phyloP scores from a whole-genome alignment of 2,113 vertebrate genomes.

The Falco punctatus region DNA sequence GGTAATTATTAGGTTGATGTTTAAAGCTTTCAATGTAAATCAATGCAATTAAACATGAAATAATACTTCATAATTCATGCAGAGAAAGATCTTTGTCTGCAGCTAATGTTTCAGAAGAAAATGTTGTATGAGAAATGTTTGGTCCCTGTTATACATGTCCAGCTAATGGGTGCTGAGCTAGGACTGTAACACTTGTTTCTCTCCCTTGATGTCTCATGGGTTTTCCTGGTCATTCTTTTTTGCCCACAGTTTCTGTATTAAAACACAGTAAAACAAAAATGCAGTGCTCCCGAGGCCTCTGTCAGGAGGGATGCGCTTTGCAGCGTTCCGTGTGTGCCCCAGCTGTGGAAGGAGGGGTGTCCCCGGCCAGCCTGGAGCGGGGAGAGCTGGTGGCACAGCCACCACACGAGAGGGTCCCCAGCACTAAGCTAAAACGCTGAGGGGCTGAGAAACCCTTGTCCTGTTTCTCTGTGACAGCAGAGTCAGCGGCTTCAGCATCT shows the following conservation, averaged over 20 bases:
- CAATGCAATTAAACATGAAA: conserved; percentile 47
- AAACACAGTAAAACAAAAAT: background rate
- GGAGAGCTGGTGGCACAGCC: background rate
- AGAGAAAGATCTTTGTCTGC: background rate
- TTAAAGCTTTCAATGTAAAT: conserved; percentile 52
- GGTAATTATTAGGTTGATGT: conserved; percentile 13
- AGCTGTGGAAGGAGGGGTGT: background rate
- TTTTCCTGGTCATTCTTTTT: conserved; percentile 53
- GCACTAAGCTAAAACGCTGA: background rate
- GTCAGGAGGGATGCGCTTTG: background rate
- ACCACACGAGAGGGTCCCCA: fast-evolving
- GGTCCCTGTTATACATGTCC: background rate
- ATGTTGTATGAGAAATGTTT: background rate
- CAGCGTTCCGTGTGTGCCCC: background rate
- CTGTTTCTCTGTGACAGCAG: background rate
- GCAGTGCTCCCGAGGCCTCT: conserved; percentile 7
- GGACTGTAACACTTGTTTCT: conserved; percentile 32
- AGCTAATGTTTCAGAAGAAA: background rate
- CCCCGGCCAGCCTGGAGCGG: background rate
- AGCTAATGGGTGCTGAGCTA: conserved; percentile 35
- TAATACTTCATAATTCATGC: conserved; percentile 13
- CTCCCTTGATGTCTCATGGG: conserved; percentile 18
- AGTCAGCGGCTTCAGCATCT: background rate
- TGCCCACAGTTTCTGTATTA: background rate
- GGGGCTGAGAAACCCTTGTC: background rate